Percentiles rank a stretch among this genome's conserved stretches.
Evolutionary conservation across 1,140 invertebrate genomes (phyloP).

Genomic region (Helicoverpa armigera): DNA sequence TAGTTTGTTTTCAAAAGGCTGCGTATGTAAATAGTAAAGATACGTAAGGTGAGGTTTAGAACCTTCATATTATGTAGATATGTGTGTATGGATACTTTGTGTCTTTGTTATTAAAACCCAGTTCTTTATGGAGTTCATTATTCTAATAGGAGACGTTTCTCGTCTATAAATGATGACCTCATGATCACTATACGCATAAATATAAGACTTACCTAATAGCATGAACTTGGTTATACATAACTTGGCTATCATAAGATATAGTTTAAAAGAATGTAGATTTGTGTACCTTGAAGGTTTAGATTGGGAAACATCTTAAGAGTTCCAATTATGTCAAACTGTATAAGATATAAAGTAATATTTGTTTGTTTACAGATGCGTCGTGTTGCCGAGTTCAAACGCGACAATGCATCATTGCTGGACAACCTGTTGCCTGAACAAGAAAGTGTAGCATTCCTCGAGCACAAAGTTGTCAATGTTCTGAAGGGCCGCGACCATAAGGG

Average conservation of each 20-base stretch:
- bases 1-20: not conserved
- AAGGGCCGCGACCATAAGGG: slow-evolving; percentile 90
- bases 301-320: not conserved
- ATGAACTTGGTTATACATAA: no score
- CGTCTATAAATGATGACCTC: no score
- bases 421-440: slow-evolving; percentile 90
- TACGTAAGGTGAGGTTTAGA: not conserved
- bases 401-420: slow-evolving; percentile 88
- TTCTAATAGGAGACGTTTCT: no score
- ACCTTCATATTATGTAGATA: no score
- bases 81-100: no score
- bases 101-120: no score
- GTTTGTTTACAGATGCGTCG: slow-evolving; percentile 89
- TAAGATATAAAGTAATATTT: no score
- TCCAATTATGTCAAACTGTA: not conserved
- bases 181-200: no score
- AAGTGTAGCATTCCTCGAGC: slow-evolving; percentile 88
- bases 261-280: not conserved
- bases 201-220: no score
- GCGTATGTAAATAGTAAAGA: not conserved
- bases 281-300: not conserved
- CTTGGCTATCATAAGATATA: not conserved
- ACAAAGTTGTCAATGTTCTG: slow-evolving; percentile 92
- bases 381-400: slow-evolving; percentile 91
- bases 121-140: not conserved